phyloP scores from a whole-genome alignment of 2,888 invertebrate species.

The Drosophila crucigera region DNA sequence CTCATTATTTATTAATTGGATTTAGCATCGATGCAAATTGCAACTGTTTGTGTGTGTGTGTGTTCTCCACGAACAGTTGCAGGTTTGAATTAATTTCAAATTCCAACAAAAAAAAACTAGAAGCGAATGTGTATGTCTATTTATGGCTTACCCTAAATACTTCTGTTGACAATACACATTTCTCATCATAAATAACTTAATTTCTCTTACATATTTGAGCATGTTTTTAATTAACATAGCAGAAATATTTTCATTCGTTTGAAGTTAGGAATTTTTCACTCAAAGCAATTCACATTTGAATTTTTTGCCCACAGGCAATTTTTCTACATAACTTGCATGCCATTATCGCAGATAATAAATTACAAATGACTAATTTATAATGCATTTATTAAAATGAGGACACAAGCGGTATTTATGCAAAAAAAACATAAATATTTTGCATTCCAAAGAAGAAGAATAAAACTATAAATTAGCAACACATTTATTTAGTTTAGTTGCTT shows the following conservation, averaged over 20 bases:
- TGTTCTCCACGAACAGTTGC: not conserved
- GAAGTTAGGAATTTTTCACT: constrained; percentile 17
- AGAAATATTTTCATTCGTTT: constrained; percentile 17
- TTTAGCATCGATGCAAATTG: constrained; percentile 53
- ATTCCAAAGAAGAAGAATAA: not conserved
- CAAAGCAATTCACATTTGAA: constrained; percentile 34
- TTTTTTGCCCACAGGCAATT: not conserved
- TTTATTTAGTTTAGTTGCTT: not conserved
- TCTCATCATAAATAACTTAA: constrained; percentile 18
- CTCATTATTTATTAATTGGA: constrained; percentile 74
- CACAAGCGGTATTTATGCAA: not conserved
- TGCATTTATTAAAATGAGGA: not conserved
- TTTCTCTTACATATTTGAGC: constrained; percentile 10
- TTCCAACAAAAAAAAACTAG: not conserved
- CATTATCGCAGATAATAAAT: not conserved
- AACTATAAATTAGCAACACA: not conserved
- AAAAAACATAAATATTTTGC: not conserved
- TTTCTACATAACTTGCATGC: constrained; percentile 3
- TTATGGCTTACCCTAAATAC: constrained; percentile 3
- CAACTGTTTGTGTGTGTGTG: constrained; percentile 7
- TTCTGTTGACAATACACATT: not conserved
- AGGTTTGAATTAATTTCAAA: constrained; percentile 32
- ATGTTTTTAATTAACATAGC: constrained; percentile 41
- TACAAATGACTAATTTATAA: not conserved
- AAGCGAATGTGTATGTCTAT: not conserved